Evolutionary conservation across 2,113 vertebrate genomes (phyloP).

Genomic region (Antigone vipio): DNA sequence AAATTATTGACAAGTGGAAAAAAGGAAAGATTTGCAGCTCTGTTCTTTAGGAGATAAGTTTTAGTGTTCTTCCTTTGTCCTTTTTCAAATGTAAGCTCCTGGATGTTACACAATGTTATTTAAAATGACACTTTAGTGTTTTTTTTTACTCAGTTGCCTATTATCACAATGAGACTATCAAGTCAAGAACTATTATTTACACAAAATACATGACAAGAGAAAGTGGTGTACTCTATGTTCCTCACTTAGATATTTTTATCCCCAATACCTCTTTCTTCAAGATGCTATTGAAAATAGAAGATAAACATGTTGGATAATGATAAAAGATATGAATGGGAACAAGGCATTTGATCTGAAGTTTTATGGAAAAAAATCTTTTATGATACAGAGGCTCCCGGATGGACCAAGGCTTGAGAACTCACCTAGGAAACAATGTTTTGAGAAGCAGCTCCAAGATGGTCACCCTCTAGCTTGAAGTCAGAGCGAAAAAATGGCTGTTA

Average conservation of each 20-base stretch:
- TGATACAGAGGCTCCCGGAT: neutral
- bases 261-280: neutral
- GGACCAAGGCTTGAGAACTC: neutral
- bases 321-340: neutral
- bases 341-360: neutral
- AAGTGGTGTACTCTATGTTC: neutral
- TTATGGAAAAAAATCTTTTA: neutral
- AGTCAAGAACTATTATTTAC: constrained; percentile 31
- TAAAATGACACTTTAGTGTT: neutral
- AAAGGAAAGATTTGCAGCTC: neutral
- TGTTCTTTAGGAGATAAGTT: neutral
- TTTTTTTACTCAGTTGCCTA: neutral
- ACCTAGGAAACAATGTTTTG: neutral
- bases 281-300: neutral
- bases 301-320: neutral
- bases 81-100: neutral
- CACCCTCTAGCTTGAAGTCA: neutral
- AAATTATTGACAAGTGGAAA: neutral
- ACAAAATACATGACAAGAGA: neutral
- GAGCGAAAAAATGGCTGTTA: neutral
- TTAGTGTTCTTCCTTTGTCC: neutral
- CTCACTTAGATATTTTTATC: constrained; percentile 13
- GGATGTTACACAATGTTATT: neutral
- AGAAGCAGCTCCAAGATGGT: neutral
- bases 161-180: neutral